Base-by-base conservation (phyloP, 2,797 vertebrate genomes). In the Sebastiscus tertius region DNA sequence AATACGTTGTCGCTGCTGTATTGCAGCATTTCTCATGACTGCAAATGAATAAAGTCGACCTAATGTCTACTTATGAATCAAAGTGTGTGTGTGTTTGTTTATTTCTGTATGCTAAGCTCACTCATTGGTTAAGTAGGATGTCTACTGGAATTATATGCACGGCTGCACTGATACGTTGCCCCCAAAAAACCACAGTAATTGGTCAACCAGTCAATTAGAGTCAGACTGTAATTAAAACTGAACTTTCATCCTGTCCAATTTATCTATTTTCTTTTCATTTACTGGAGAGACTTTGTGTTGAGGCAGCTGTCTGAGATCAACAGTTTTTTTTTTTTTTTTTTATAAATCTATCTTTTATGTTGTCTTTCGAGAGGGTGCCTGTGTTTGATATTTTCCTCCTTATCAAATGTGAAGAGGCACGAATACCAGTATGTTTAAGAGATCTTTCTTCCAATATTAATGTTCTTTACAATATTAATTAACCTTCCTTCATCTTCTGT, bases 141-240 rank as follows among this genome's bases (percentile, higher is more conserved):
- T 75, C 77, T 80, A 1, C 79, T 85, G 67, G 86, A 87, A 93
- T 91, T 86, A 91, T 69, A 72, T 83, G 74, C 81, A 63, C 6
- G 31, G 61, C 26, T 55, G 76, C 55, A 29, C 81, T 72, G 78
- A 86, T 84, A 84, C 83, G 81, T 84, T 82, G 88, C 75, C 85
- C 83, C 83, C 70, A 0, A 79, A 80, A 89, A 84, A 79, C 76
- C 82, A 72, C 81, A 81, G 86, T 92, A 92, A 93, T 93, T 90
- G 89, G 87, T 74, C 78, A 68, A 82, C 66, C 76, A 92, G 85
- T 85, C 89, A 92, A 88, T 93, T 92, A 93, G 87, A 92, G 80
- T 34, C 9, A 33, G 81, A 34, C 77, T 78, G 88, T 92, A 90
- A 93, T 94, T 87, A 90, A 88, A 86, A 90, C 80, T 71, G 90